Conservation (phyloP, 2,113 vertebrate species). For the Thryonomys swinderianus region DNA sequence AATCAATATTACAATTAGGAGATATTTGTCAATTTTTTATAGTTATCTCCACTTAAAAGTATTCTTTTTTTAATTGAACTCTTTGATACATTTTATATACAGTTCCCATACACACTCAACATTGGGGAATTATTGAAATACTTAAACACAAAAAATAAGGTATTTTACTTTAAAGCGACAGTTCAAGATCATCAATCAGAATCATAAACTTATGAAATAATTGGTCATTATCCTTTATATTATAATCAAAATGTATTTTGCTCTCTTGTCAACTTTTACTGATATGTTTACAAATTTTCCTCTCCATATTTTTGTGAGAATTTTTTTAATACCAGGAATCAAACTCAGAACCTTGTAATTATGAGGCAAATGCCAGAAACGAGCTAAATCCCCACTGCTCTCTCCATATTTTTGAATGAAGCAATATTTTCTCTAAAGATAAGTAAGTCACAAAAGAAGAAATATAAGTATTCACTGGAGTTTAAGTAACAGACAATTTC, state of each 20-base stretch:
- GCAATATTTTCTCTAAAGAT: constrained; percentile 21
- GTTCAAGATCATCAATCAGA: background rate
- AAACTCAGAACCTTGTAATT: no score
- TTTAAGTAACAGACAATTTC: constrained; percentile 22
- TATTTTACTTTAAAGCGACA: constrained; percentile 44
- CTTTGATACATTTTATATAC: no score
- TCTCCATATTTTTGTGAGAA: background rate
- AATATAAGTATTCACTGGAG: background rate
- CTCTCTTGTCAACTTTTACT: constrained; percentile 20
- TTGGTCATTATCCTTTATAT: background rate
- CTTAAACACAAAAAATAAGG: constrained; percentile 35
- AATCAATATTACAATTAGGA: background rate
- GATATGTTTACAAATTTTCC: background rate
- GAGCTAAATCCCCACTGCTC: background rate
- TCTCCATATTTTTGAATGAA: constrained; percentile 38
- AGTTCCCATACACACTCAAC: no score
- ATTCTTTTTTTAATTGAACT: no score
- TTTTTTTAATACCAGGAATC: no score
- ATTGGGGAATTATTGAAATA: background rate
- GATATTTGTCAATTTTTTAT: constrained; percentile 36
- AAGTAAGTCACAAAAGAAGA: constrained; percentile 46
- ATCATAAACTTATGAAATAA: background rate
- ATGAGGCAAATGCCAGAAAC: no score
- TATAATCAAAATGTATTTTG: constrained; percentile 39
- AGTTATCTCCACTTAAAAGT: constrained; percentile 28